Evolutionary conservation across 2,888 invertebrate species (phyloP).

Genomic region (Neoaliturus tenellus): DNA sequence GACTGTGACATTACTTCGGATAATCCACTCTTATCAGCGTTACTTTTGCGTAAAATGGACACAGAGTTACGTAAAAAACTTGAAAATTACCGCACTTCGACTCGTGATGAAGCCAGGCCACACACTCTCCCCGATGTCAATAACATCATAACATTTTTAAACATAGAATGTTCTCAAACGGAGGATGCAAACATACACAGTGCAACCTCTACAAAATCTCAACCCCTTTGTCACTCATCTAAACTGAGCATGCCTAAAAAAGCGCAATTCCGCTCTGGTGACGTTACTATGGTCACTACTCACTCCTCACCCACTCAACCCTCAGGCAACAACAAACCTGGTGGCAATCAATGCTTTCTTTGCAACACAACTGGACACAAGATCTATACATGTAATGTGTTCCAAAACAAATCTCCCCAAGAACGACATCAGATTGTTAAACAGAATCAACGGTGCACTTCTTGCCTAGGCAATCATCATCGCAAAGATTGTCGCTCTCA

Average conservation of each 20-base stretch:
- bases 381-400: not conserved
- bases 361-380: not conserved
- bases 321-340: not conserved
- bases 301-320: not conserved
- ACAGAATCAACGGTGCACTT: not conserved
- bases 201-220: not conserved
- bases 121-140: not conserved
- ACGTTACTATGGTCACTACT: conserved; percentile 4
- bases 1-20: not conserved
- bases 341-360: not conserved
- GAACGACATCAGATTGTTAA: not conserved
- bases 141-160: not conserved
- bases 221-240: not conserved
- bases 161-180: not conserved
- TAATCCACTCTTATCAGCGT: not conserved
- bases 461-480: not conserved
- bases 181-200: not conserved
- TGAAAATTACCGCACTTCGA: not conserved
- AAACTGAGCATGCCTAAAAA: no score
- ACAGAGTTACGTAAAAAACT: not conserved
- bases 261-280: not conserved
- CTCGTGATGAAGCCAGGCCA: not conserved
- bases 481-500: not conserved
- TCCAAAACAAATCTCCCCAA: not conserved
- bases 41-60: not conserved